Evolutionary conservation across 37 sponge, comb jelly and placozoan genomes (phyloP).

Genomic region (Corticium candelabrum): DNA sequence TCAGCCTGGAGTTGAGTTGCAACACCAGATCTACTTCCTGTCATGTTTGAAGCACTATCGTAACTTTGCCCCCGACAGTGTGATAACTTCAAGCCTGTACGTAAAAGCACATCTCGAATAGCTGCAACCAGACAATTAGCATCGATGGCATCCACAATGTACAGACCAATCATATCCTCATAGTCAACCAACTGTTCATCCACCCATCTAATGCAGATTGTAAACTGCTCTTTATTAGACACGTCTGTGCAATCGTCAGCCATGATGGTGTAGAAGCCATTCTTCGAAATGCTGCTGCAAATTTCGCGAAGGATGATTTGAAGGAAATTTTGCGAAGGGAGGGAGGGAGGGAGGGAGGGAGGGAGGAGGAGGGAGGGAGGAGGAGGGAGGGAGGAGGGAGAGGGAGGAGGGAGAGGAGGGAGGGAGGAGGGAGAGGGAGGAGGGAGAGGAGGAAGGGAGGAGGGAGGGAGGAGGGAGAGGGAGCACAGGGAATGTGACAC

Average conservation of each 20-base stretch:
- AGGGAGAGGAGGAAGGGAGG: too few relatives aligned
- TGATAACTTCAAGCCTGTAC: conserved; percentile 6
- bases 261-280: conserved; percentile 43
- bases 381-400: too few relatives aligned
- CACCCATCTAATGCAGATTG: conserved; percentile 40
- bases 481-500: too few relatives aligned
- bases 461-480: too few relatives aligned
- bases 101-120: conserved; percentile 17
- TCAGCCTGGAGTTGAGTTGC: conserved; percentile 21
- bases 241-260: conserved; percentile 66
- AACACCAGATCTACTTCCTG: conserved; percentile 23
- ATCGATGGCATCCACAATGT: conserved; percentile 16
- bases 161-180: conserved; percentile 33
- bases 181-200: conserved; percentile 18
- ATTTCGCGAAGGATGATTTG: conserved; percentile 43
- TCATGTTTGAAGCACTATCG: conserved; percentile 38
- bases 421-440: too few relatives aligned
- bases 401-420: too few relatives aligned
- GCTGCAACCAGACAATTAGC: conserved; percentile 14
- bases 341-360: too few relatives aligned
- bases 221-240: conserved; percentile 61
- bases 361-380: too few relatives aligned
- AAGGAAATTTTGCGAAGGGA: too few relatives aligned
- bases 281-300: conserved; percentile 22
- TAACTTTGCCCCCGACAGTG: conserved; percentile 37